Evolutionary conservation across 2,888 invertebrate species (phyloP), one percentile per base, ranked within the genome.

Genomic region (Yponomeuta cagnagella): DNA sequence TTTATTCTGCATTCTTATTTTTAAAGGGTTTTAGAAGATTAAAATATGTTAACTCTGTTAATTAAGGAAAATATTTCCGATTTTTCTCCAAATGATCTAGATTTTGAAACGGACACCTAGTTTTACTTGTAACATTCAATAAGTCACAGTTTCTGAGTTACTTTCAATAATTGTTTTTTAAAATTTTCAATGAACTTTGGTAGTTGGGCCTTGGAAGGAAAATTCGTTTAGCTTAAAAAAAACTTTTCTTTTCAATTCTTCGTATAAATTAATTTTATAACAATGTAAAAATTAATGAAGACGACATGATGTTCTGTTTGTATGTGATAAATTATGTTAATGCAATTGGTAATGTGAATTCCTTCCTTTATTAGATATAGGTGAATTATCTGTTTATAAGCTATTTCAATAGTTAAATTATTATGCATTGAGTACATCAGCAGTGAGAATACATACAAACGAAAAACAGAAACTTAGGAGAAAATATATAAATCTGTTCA

Each of bases 191-290:
- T 52, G 52, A 52, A 52, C 52, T 52, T 52, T 12, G 52, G 10
- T 15, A 5, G 15, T 15, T 12, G 15, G 52, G 43, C 9, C 9
- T 43, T 15, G 52, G 52, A 58, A 15, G 15, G 5, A 58, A 58
- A 58, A 58, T 58, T 3, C 1, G 12, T 58, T 43, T 8, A 12
- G 70, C 74, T 71, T 72, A 72, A 72, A 73, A 72, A 72, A 80
- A 75, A 73, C 75, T 82, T 58, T 52, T 9, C 8, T 58, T 15
- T 58, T 85, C 86, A 87, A 89, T 89, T 90, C 85, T 87, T 88
- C 85, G 84, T 84, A 87, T 89, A 90, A 89, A 89, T 90, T 87
- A 88, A 72, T 79, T 43, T 85, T 48, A 52, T 31, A 84, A 84
- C 77, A 78, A 77, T 75, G 73, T 86, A 84, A 85, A 83, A 82